Percentiles rank a stretch among this genome's conserved stretches.
phyloP scores from a whole-genome alignment of 2,113 vertebrate genomes.

The Vulpes vulpes region DNA sequence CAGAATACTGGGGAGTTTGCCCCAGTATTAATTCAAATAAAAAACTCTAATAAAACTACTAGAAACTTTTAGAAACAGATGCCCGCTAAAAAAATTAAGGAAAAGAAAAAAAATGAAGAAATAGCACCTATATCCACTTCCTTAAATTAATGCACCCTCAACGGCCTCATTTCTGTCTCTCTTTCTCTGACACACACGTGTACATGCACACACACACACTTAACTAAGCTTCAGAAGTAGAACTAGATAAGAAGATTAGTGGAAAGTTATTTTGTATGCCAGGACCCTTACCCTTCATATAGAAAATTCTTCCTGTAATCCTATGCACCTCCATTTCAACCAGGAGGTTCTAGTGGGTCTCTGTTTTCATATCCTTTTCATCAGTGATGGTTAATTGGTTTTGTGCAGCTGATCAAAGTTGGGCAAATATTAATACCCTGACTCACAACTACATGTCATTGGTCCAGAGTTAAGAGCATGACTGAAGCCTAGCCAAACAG shows the following conservation, averaged over 20 bases:
- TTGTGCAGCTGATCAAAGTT: background rate
- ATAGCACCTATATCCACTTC: background rate
- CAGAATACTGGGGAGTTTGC: background rate
- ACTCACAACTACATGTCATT: background rate
- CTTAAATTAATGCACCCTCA: background rate
- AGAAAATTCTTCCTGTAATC: background rate
- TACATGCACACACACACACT: too few relatives aligned
- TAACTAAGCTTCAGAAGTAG: background rate
- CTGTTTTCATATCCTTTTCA: background rate
- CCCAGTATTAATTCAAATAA: background rate
- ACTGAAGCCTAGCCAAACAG: background rate
- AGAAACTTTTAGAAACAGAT: background rate
- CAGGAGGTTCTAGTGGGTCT: background rate
- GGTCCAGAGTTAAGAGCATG: background rate
- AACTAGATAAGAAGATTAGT: background rate
- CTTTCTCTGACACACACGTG: background rate
- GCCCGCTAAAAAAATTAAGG: background rate
- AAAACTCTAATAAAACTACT: background rate
- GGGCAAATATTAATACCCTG: background rate
- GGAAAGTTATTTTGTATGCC: background rate
- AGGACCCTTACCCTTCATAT: background rate
- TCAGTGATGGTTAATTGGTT: background rate
- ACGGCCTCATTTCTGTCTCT: background rate
- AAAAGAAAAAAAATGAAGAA: background rate
- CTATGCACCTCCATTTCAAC: background rate